Evolutionary conservation across 2,888 invertebrate genomes (phyloP), one percentile per base, ranked within the genome.

Genomic region (Nomada fucata): DNA sequence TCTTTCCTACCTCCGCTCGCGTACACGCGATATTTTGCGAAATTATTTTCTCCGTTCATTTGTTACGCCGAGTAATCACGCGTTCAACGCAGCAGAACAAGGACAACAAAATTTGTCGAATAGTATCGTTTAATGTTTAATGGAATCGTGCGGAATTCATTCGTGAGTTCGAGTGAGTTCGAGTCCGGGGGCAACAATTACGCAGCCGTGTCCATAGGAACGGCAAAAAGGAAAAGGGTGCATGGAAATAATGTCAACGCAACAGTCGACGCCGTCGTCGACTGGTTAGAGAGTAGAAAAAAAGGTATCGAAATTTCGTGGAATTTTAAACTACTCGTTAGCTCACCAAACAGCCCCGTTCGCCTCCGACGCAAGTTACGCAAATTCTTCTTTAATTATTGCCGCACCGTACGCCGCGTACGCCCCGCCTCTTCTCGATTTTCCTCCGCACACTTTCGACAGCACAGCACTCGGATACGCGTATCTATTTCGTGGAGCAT

Each of bases 341-440:
- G 79, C 79, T 78, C 79, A 79, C 79, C 79, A 67, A 80, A 71
- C 71, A 71, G 13, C 18, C 60, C 15, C 44, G 60, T 52, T n/a
- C 64, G 61, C 23, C 71, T 53, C 23, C 52, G 60, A 2, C 2
- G 15, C 29, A 59, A 80, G 72, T 68, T 61, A 52, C 61, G 26
- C 26, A 67, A 20, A 67, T 77, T 36, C 29, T 61, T 67, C 52
- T 61, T 23, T 44, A 73, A 73, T 77, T 52, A 60, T 71, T 29
- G 29, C 50, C 59, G 44, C 60, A 36, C 60, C 42, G 57, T 13
- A 44, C 50, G 10, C 11, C 20, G n/a, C 52, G 29, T 59, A 29
- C 15, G 15, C 15, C 59, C 36, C 0, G 15, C 59, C 11, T 26
- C 4, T 13, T 26, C 57, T 23, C 26, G 13, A 2, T 57, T 9